phyloP scores from a whole-genome alignment of 2,113 vertebrate species.

The Ellobius talpinus region DNA sequence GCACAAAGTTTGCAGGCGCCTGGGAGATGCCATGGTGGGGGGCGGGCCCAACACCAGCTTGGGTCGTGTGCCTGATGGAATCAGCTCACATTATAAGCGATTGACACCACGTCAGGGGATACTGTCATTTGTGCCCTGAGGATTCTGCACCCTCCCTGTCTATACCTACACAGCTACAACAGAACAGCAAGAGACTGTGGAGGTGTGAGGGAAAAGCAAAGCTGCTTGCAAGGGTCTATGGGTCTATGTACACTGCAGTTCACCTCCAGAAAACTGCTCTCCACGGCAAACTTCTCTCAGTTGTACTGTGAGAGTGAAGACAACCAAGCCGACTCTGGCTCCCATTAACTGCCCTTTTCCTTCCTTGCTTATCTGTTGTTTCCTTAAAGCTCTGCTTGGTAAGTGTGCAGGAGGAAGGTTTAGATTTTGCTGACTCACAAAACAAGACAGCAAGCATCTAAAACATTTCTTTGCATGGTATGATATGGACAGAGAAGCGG shows the following conservation, averaged over 20 bases:
- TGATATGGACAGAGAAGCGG: constrained; percentile 52
- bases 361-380: constrained; percentile 53
- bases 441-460: constrained; percentile 48
- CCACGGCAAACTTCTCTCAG: background rate
- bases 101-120: background rate
- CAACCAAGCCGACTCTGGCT: background rate
- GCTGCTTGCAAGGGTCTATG: background rate
- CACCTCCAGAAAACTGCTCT: constrained; percentile 12
- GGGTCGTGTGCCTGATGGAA: constrained; percentile 29
- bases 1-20: background rate
- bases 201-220: background rate
- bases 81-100: constrained; percentile 3
- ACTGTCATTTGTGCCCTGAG: background rate
- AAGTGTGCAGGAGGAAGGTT: background rate
- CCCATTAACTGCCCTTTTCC: constrained; percentile 58
- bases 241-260: background rate
- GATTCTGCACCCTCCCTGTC: constrained; percentile 5
- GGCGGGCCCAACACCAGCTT: background rate
- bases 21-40: background rate
- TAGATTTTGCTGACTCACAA: constrained; percentile 48
- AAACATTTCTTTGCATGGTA: constrained; percentile 50
- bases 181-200: background rate
- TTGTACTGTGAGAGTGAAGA: background rate
- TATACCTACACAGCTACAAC: background rate
- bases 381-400: constrained; percentile 57